phyloP scores from a whole-genome alignment of 2,797 vertebrate species.

The Delichon dasypus region DNA sequence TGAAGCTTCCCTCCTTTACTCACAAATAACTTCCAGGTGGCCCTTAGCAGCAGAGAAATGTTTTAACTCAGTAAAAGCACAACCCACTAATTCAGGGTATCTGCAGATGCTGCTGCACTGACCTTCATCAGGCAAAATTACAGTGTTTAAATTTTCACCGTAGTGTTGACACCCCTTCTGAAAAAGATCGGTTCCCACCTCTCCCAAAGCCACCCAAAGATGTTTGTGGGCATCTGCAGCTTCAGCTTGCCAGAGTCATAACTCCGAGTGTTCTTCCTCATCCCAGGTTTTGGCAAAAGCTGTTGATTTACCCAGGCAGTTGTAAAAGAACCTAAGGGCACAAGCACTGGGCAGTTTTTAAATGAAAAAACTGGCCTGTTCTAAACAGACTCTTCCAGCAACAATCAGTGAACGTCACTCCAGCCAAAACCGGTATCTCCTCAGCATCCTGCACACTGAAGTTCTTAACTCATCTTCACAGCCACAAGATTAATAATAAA shows the following conservation, averaged over 20 bases:
- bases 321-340: neutral
- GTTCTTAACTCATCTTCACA: neutral
- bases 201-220: neutral
- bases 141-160: fast-evolving
- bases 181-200: neutral
- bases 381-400: neutral
- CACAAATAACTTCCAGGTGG: neutral
- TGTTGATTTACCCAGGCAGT: neutral
- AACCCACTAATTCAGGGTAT: neutral
- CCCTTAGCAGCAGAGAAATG: neutral
- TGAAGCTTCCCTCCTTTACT: neutral
- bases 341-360: neutral
- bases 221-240: neutral
- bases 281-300: neutral
- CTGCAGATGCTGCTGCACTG: neutral
- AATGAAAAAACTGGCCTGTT: neutral
- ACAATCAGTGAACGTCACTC: neutral
- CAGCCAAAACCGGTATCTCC: neutral
- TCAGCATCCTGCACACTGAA: neutral
- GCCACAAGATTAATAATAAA: neutral
- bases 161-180: neutral
- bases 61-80: neutral
- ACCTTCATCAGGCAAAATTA: conserved; percentile 6
- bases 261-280: neutral
- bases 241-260: neutral